Percentiles rank a stretch among this genome's conserved stretches.
Conservation (phyloP, 1,140 invertebrate genomes). For the Conus ventricosus region DNA sequence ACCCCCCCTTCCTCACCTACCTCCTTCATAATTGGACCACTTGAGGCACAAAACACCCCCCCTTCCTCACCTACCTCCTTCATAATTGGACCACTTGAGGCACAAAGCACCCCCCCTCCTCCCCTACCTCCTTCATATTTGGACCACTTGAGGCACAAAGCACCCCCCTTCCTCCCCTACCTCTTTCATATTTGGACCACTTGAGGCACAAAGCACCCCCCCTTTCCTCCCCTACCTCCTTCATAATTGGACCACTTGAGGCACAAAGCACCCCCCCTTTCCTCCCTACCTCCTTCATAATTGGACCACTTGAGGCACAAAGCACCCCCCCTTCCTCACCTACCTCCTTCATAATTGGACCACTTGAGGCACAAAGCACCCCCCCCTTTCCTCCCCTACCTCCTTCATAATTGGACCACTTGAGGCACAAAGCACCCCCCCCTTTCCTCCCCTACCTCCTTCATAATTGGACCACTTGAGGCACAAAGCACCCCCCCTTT, state of each 20-base stretch:
- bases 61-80: conserved; percentile 32
- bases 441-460: conserved; percentile 32
- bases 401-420: conserved; percentile 57
- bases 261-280: conserved; percentile 28
- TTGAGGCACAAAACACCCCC: conserved; percentile 48
- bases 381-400: conserved; percentile 28
- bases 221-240: conserved; percentile 32
- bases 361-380: conserved; percentile 55
- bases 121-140: conserved; percentile 50
- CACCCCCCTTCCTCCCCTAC: conserved; percentile 22
- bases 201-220: conserved; percentile 49
- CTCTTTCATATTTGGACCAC: conserved; percentile 55
- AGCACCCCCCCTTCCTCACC: background rate
- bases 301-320: conserved; percentile 62
- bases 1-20: conserved; percentile 17
- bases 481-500: conserved; percentile 28
- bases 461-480: conserved; percentile 60
- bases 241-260: conserved; percentile 60
- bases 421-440: conserved; percentile 46
- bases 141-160: conserved; percentile 61
- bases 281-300: conserved; percentile 47
- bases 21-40: conserved; percentile 56
- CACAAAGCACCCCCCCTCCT: conserved; percentile 26
- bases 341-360: conserved; percentile 55
- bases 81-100: conserved; percentile 60